These are phyloP conservation scores for Pachliopta kotzebuea DNA, from an alignment of 2,888 invertebrate species.

Conservation along the genomic window DNA sequence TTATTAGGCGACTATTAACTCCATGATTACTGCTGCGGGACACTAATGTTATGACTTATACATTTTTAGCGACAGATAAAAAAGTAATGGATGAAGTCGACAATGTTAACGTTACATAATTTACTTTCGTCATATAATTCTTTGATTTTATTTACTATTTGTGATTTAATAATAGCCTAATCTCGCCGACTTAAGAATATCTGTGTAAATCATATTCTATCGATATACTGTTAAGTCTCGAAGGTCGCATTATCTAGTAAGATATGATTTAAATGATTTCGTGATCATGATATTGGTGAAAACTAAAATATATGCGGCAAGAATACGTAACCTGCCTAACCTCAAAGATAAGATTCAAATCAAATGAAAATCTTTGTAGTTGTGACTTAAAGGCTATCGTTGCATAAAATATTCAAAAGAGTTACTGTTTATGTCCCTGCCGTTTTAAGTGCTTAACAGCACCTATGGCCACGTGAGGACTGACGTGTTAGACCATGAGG, in stretches of 20 bases:
- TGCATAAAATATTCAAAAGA: not conserved
- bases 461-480: too few species aligned
- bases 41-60: not conserved
- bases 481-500: too few species aligned
- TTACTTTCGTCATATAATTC: too few species aligned
- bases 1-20: slow-evolving; percentile 56
- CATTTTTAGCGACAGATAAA: not conserved
- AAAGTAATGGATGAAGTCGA: not conserved
- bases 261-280: not conserved
- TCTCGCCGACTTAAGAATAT: not conserved
- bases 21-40: slow-evolving; percentile 44
- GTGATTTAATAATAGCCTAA: not conserved
- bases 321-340: not conserved
- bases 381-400: not conserved
- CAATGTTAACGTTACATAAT: too few species aligned
- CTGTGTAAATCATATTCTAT: not conserved
- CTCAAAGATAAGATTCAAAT: not conserved
- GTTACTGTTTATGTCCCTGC: too few species aligned
- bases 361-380: not conserved
- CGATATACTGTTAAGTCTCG: not conserved
- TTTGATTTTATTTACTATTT: too few species aligned
- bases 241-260: not conserved
- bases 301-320: not conserved
- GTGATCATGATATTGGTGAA: not conserved
- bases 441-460: too few species aligned